Evolutionary conservation across 1,140 invertebrate species (phyloP).

Genomic region (Lasioglossum baleicum): DNA sequence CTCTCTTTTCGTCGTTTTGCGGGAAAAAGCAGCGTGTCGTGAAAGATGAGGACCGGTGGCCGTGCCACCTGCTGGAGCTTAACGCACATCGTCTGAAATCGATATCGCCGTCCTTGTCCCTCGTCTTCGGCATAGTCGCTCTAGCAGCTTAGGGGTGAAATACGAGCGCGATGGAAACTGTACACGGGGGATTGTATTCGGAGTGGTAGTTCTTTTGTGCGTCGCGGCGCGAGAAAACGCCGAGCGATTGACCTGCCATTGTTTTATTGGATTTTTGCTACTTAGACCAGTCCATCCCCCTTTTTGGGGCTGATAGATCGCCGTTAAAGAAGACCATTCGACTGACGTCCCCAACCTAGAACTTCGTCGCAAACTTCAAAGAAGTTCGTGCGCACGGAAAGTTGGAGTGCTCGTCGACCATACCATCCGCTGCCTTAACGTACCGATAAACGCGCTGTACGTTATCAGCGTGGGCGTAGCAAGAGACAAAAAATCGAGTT

Average conservation of each 20-base stretch:
- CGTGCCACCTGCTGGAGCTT: slow-evolving; percentile 56
- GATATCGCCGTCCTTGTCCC: slow-evolving; percentile 49
- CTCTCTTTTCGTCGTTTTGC: background rate
- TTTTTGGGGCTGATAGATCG: no score
- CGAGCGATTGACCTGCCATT: background rate
- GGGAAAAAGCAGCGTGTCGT: slow-evolving; percentile 22
- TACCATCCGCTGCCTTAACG: slow-evolving; percentile 24
- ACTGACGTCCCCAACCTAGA: background rate
- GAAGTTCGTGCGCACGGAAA: background rate
- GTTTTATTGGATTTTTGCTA: background rate
- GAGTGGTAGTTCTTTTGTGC: slow-evolving; percentile 26
- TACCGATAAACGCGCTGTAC: slow-evolving; percentile 6
- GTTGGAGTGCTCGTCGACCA: background rate
- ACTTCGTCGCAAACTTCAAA: background rate
- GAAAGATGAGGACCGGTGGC: slow-evolving; percentile 48
- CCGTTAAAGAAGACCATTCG: background rate
- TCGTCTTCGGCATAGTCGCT: slow-evolving; percentile 1
- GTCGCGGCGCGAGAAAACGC: background rate
- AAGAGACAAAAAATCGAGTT: slow-evolving; percentile 28
- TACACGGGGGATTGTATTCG: slow-evolving; percentile 34
- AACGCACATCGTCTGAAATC: slow-evolving; percentile 46
- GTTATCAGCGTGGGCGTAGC: background rate
- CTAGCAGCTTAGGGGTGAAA: slow-evolving; percentile 33
- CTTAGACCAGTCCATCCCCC: no score
- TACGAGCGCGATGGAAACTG: slow-evolving; percentile 40